These are phyloP conservation scores for Dexiosoma caninum DNA, from an alignment of 2,888 invertebrate species.

Conservation along the genomic window DNA sequence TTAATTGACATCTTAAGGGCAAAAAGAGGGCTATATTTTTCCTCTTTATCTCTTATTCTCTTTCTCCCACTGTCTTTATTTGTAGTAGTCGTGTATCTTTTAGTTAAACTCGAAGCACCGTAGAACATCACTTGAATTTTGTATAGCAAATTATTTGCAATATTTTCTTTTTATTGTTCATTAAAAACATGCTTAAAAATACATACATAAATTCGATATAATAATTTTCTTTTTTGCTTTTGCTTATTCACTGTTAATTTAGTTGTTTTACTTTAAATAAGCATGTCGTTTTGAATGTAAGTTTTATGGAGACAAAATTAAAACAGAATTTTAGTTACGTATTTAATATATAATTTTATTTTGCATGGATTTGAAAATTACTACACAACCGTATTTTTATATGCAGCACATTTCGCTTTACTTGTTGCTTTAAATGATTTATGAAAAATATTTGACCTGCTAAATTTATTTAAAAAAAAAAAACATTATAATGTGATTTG, in stretches of 20 bases:
- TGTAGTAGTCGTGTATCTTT: conserved; percentile 4
- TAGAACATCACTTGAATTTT: conserved; percentile 50
- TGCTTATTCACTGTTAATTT: background rate
- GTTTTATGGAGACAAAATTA: background rate
- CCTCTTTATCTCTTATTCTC: conserved; percentile 29
- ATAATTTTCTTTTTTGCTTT: conserved; percentile 4
- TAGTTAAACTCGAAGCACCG: conserved; percentile 32
- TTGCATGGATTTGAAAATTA: conserved; percentile 18
- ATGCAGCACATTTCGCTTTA: background rate
- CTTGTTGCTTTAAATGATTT: background rate
- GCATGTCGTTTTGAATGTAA: conserved; percentile 13
- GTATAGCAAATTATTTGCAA: conserved; percentile 50
- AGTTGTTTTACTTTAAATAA: background rate
- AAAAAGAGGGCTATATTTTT: conserved; percentile 2
- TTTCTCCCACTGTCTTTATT: conserved; percentile 30
- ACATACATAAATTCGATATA: no score
- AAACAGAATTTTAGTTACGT: background rate
- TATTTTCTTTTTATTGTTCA: background rate
- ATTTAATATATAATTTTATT: background rate
- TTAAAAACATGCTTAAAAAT: background rate
- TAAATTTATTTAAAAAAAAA: no score
- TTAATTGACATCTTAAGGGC: conserved; percentile 20
- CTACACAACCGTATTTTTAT: no score
- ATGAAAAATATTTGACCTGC: no score
- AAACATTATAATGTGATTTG: no score